phyloP scores from a whole-genome alignment of 2,888 invertebrate species.

The Ormyrus thymus region DNA sequence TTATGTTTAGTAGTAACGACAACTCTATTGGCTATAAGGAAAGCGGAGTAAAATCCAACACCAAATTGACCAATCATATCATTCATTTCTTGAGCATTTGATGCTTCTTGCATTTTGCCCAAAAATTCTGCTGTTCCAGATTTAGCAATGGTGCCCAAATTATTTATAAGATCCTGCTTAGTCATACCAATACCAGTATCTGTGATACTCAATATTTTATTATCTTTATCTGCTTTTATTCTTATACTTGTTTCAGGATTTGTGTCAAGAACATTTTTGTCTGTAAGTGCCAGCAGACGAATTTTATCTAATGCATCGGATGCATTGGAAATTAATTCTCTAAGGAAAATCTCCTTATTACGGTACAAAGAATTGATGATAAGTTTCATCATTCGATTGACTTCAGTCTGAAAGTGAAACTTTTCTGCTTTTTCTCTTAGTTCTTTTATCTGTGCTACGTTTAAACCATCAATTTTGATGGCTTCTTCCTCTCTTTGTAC shows the following conservation, averaged over 20 bases:
- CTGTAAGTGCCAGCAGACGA: slow-evolving; percentile 92
- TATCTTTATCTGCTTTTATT: slow-evolving; percentile 90
- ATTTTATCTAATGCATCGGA: slow-evolving; percentile 99
- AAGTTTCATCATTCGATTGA: slow-evolving; percentile 99
- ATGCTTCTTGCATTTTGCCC: slow-evolving; percentile 87
- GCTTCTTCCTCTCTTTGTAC: slow-evolving; percentile 96
- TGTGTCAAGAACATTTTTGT: slow-evolving; percentile 85
- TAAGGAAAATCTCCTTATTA: slow-evolving; percentile 98
- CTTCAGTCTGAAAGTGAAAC: slow-evolving; percentile 97
- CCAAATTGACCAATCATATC: slow-evolving; percentile 99
- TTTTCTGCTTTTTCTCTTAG: slow-evolving; percentile 91
- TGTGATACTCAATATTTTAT: slow-evolving; percentile 92
- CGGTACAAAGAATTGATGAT: slow-evolving; percentile 99
- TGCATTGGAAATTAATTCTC: slow-evolving; percentile 99
- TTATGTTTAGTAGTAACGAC: slow-evolving; percentile 97
- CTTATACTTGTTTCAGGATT: slow-evolving; percentile 91
- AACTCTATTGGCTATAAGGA: slow-evolving; percentile 95
- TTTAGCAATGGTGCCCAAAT: slow-evolving; percentile 98
- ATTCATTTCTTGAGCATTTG: slow-evolving; percentile 82
- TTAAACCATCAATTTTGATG: slow-evolving; percentile 95
- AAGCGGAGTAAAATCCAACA: slow-evolving; percentile 99
- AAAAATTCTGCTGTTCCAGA: slow-evolving; percentile 98
- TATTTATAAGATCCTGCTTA: slow-evolving; percentile 92
- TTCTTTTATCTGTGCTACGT: slow-evolving; percentile 94
- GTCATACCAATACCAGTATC: slow-evolving; percentile 99